Conservation (phyloP, 1,140 invertebrate genomes). For the Episyrphus balteatus region DNA sequence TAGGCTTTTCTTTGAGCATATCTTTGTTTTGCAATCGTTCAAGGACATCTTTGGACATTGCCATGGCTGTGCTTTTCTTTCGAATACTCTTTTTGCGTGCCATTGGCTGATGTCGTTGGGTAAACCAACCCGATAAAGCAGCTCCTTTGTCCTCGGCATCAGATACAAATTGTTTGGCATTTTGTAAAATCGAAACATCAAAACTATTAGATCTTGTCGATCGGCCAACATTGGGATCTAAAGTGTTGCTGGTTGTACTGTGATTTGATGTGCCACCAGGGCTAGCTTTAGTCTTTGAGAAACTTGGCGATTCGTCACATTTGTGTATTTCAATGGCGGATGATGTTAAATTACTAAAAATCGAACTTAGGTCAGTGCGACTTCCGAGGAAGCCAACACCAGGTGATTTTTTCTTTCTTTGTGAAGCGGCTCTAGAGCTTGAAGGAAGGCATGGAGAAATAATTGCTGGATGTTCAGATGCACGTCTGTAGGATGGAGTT, state of each 20-base stretch:
- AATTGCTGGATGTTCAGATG: conserved; percentile 51
- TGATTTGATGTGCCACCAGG: conserved; percentile 8
- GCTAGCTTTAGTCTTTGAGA: not conserved
- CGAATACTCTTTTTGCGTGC: conserved; percentile 46
- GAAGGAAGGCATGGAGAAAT: conserved; percentile 36
- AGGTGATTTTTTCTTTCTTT: conserved; percentile 34
- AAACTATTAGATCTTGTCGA: conserved; percentile 67
- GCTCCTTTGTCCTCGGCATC: conserved; percentile 38
- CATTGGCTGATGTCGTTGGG: conserved; percentile 59
- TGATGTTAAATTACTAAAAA: conserved; percentile 66
- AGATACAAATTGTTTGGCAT: conserved; percentile 32
- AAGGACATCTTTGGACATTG: conserved; percentile 43
- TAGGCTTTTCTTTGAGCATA: conserved; percentile 24
- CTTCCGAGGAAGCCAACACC: conserved; percentile 53
- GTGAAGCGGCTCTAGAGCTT: conserved; percentile 17
- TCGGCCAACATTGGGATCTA: conserved; percentile 35
- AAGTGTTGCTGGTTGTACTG: conserved; percentile 13
- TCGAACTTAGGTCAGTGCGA: conserved; percentile 57
- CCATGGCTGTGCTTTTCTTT: conserved; percentile 40
- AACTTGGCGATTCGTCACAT: conserved; percentile 37
- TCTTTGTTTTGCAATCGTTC: conserved; percentile 36
- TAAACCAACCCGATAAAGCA: conserved; percentile 58
- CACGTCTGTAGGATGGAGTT: conserved; percentile 43
- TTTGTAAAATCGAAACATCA: conserved; percentile 59
- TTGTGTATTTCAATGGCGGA: conserved; percentile 67